These are phyloP conservation scores for Tragopan temminckii DNA, from an alignment of 2,797 vertebrate genomes.

Conservation along the genomic window DNA sequence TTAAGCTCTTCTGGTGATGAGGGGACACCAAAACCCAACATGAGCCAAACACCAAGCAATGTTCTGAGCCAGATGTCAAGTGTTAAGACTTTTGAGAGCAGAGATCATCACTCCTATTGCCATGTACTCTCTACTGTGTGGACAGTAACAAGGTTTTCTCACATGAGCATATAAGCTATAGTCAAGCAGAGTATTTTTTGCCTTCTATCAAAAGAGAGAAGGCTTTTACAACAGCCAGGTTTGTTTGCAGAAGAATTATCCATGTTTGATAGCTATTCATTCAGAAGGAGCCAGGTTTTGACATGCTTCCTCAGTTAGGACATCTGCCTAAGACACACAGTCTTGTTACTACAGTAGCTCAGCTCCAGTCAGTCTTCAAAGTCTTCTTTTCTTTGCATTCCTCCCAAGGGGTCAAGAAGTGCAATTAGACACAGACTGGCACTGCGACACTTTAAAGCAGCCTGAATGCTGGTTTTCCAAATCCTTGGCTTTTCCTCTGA, in stretches of 20 bases:
- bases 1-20: not conserved
- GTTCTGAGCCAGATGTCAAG: not conserved
- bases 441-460: not conserved
- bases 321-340: not conserved
- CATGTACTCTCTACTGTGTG: not conserved
- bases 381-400: not conserved
- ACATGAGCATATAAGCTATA: not conserved
- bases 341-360: not conserved
- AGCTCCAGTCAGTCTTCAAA: conserved; percentile 22
- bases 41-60: not conserved
- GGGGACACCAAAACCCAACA: not conserved
- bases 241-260: not conserved
- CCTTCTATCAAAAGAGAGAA: not conserved
- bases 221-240: not conserved
- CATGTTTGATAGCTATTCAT: not conserved
- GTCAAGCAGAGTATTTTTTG: not conserved
- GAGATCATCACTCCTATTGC: not conserved
- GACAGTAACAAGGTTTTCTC: not conserved
- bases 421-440: not conserved
- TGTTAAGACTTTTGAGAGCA: not conserved
- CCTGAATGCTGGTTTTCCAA: conserved; percentile 3
- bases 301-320: not conserved
- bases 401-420: conserved; percentile 25
- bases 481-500: not conserved
- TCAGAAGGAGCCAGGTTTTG: not conserved